Evolutionary conservation across 2,113 vertebrate genomes (phyloP), one percentile per base, ranked within the genome.

Genomic region (Patagioenas fasciata): DNA sequence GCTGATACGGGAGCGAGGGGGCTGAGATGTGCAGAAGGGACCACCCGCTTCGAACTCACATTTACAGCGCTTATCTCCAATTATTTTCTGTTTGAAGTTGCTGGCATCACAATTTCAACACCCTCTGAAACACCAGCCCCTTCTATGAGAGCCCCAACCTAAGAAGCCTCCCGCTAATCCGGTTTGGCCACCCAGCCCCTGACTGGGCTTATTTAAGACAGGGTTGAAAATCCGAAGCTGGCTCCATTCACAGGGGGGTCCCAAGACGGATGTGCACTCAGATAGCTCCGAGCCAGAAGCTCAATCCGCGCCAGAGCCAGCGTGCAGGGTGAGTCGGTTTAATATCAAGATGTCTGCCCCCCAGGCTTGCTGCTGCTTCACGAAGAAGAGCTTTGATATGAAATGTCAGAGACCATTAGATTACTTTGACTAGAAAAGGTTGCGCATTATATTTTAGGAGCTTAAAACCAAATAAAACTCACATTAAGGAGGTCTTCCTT

Each of bases 361-460:
- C 29, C 36, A 89, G 96, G 92, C 85, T 74, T 80, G 85, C 70
- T 80, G 93, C 82, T 93, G 62, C 91, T 81, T 78, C 94, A 66
- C 5, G 7, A 73, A 91, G 66, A 95, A 90, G 79, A 90, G 95
- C 93, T 97, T 96, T 91, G 96, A 96, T 97, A 96, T 92, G 97
- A 99, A 98, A 98, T 98, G 98, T 98, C 98, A 98, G 92, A 97
- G 97, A 92, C 97, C 97, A 98, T 98, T 98, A 98, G 89, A 97
- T 97, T 95, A 97, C 92, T 88, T 93, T 88, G 89, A 93, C 93
- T 62, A 86, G 94, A 95, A 98, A 97, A 98, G 97, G 97, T 96
- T 97, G 97, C 97, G 69, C 32, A 14, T 73, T 89, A 10, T 17
- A 48, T 74, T 93, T 88, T 88, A 78, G 50, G 60, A 75, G 50